Evolutionary conservation across 2,113 vertebrate species (phyloP).

Genomic region (Sphaerodactylus townsendi): DNA sequence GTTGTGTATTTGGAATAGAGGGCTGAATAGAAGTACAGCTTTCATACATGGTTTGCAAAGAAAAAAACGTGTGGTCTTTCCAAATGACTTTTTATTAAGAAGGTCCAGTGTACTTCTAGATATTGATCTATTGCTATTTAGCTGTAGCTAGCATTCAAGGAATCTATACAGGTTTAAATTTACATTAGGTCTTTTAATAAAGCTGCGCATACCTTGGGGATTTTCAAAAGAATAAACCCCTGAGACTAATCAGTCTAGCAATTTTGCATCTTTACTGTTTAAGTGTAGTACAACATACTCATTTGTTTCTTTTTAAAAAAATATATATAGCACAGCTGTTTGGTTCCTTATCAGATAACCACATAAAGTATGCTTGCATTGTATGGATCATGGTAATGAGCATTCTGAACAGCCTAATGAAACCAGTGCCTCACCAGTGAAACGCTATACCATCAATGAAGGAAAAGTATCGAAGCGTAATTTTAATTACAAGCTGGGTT

Average conservation of each 20-base stretch:
- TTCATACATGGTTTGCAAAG: background rate
- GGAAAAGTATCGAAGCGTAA: background rate
- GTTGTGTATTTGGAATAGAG: background rate
- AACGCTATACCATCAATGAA: conserved; percentile 27
- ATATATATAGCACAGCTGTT: background rate
- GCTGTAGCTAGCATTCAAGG: conserved; percentile 58
- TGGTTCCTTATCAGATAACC: background rate
- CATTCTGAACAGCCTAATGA: conserved; percentile 40
- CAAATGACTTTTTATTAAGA: conserved; percentile 41
- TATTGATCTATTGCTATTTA: conserved; percentile 64
- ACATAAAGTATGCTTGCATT: conserved; percentile 13
- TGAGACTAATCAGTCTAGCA: conserved; percentile 15
- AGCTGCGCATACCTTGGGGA: conserved; percentile 48
- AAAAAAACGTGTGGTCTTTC: conserved; percentile 22
- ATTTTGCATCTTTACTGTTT: conserved; percentile 10
- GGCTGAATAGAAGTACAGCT: background rate
- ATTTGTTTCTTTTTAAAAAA: background rate
- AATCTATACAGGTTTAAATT: conserved; percentile 69
- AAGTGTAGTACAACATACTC: conserved; percentile 18
- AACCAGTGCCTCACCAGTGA: conserved; percentile 41
- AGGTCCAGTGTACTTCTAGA: conserved; percentile 47
- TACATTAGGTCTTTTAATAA: conserved; percentile 65
- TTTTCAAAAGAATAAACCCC: conserved; percentile 34
- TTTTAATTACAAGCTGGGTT: background rate
- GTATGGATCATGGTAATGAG: conserved; percentile 3